phyloP scores from a whole-genome alignment of 1,140 invertebrate species.

The Bombus polaris region DNA sequence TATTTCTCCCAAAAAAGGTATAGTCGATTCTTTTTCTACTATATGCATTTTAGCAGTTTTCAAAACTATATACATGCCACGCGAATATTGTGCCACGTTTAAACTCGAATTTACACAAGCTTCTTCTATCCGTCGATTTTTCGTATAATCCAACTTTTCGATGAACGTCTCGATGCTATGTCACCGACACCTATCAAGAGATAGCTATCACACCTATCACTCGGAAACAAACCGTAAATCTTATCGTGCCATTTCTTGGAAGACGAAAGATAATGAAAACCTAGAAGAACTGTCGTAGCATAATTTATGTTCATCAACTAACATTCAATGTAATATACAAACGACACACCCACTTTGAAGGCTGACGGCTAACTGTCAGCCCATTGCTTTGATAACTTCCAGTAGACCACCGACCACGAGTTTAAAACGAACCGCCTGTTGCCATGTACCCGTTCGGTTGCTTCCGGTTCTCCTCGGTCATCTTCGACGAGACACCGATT shows the following conservation, averaged over 20 bases:
- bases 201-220: not conserved
- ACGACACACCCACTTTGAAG: conserved; percentile 47
- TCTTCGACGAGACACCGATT: conserved; percentile 25
- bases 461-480: conserved; percentile 56
- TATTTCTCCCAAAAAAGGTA: not conserved
- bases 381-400: conserved; percentile 30
- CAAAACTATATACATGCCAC: too few relatives aligned
- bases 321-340: not conserved
- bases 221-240: not conserved
- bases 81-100: not conserved
- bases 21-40: not conserved
- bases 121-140: too few relatives aligned
- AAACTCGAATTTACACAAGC: not conserved
- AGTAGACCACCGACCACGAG: not conserved
- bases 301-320: not conserved
- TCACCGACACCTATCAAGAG: not conserved
- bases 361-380: conserved; percentile 72
- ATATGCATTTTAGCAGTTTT: not conserved
- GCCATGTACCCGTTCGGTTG: conserved; percentile 64
- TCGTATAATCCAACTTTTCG: not conserved
- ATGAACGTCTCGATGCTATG: not conserved
- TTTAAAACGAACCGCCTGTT: conserved; percentile 76
- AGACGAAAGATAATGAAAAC: not conserved
- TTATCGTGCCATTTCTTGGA: not conserved
- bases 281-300: not conserved